phyloP scores from a whole-genome alignment of 2,797 vertebrate genomes.

The Tragelaphus oryx region DNA sequence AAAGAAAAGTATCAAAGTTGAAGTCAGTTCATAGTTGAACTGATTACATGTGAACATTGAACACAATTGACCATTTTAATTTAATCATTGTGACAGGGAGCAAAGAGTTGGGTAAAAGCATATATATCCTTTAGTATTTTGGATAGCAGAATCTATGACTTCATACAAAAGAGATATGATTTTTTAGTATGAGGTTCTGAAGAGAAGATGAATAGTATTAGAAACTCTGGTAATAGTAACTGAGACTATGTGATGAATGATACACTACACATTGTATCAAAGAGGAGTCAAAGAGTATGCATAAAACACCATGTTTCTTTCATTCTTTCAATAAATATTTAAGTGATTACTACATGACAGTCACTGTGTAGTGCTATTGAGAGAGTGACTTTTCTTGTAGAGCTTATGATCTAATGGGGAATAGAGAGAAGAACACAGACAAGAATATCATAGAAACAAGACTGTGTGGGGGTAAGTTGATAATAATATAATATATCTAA shows the following conservation, averaged over 20 bases:
- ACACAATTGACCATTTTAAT: neutral
- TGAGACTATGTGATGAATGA: neutral
- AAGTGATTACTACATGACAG: neutral
- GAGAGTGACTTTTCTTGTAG: neutral
- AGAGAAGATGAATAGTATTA: neutral
- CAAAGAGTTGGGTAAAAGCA: neutral
- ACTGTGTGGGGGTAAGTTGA: rapidly evolving
- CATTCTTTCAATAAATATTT: neutral
- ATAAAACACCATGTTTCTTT: neutral
- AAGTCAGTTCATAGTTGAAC: neutral
- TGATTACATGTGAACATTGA: neutral
- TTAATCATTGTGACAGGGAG: neutral
- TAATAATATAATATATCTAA: neutral
- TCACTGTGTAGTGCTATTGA: neutral
- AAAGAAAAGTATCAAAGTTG: neutral
- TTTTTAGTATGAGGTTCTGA: neutral
- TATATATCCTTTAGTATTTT: neutral
- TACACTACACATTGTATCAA: neutral
- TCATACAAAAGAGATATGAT: neutral
- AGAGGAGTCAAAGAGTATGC: neutral
- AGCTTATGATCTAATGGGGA: neutral
- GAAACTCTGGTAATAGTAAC: neutral
- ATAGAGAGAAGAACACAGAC: neutral
- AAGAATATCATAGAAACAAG: neutral
- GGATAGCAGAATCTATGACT: neutral